Base-by-base conservation (phyloP, 1,140 invertebrate genomes). In the Sitodiplosis mosellana region DNA sequence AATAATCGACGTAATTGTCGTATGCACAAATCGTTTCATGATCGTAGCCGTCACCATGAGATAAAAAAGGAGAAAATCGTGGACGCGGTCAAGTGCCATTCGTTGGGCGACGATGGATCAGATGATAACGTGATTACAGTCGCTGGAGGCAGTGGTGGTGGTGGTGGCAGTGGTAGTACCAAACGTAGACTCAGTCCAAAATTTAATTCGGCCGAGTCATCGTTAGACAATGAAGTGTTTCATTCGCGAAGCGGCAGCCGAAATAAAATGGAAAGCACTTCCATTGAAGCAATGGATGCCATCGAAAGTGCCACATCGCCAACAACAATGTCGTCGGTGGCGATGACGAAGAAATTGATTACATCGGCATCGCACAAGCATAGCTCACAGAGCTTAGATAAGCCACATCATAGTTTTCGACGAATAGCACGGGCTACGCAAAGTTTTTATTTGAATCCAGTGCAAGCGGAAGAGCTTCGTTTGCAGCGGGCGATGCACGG, bases 181-280 rank as follows among this genome's bases (percentile, higher is more conserved):
- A n/a, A n/a, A 47, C 51, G 15, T 14, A 40, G 7, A 20, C 14
- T 46, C 2, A 19, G 20, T 6, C 46, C 53, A 15, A 53, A 59
- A 1, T 61, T 59, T 11, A 54, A 55, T 6, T 55, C 51, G 21
- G 47, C 57, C 3, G 60, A 62, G 45, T 54, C 61, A 12, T 63
- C 61, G 18, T 52, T 64, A 41, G 61, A 64, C 48, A 58, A 62
- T 33, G 59, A 64, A 15, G 55, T 63, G 14, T 63, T 62, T 34
- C 53, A 60, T 1, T 64, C 61, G 15, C 58, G 61, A 33, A 64
- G 62, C 51, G 64, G 61, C 15, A 64, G 61, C 15, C 60, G 62
- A 42, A 62, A 43, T 43, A n/a, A 18, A 12, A 18, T 21, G 4
- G 20, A 20, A 43, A 27, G 27, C 27, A 27, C 3, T 27, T 27